Evolutionary conservation across 1,140 invertebrate species (phyloP), one percentile per base, ranked within the genome.

Genomic region (Drosophila arizonae): DNA sequence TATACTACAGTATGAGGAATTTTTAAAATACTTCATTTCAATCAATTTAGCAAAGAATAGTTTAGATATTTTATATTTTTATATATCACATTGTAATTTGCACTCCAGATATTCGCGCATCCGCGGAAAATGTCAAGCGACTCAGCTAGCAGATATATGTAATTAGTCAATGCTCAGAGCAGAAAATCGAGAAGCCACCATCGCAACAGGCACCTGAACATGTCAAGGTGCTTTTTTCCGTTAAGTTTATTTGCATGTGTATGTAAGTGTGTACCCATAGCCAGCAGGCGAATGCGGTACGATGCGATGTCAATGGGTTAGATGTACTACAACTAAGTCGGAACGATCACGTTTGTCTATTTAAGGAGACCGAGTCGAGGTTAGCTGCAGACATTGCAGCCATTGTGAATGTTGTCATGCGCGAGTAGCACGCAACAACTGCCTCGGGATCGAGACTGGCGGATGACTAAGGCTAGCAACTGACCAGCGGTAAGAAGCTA

Each of bases 201-300:
- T 9, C n/a, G 28, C 28, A 52, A 10, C 15, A 74, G 69, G 77
- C 84, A 88, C 77, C 77, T 88, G 84, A 89, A 80, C 79, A 89
- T 88, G 85, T 88, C 84, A 88, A 89, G 85, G 85, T 65, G 33
- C 51, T 39, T 55, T 50, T 78, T 65, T 76, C 72, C 6, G 28
- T 11, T 17, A 13, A 13, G 13, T 71, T 33, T 60, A 11, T 54
- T n/a, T 46, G 9, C 17, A 30, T 60, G n/a, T 52, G 13, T 79
- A 41, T 75, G 13, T 48, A 8, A 36, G 15, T 21, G 39, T 76
- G 28, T 56, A 11, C 15, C 28, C 6, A 30, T 30, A 15, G 43
- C 43, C n/a, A 6, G 13, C 43, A 15, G n/a, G 43, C 43, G n/a
- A 45, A 15, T 36, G 33, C 33, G 28, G 39, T 46, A 13, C 28